phyloP scores from a whole-genome alignment of 1,140 invertebrate genomes.

The Sitophilus oryzae region DNA sequence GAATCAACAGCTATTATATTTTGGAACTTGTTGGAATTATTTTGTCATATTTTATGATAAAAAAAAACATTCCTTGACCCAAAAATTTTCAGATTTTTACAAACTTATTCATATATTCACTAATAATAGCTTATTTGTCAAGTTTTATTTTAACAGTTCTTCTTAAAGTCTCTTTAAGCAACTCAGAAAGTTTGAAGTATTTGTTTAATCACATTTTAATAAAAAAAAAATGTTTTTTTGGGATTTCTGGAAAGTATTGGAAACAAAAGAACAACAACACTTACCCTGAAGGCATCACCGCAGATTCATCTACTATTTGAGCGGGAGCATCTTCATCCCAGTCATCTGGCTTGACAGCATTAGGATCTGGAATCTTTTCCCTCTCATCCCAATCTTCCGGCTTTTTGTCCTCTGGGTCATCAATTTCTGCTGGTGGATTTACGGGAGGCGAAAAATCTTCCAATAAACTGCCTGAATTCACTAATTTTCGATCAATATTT shows the following conservation, averaged over 20 bases:
- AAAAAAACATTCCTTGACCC: too few relatives aligned
- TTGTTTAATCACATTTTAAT: too few relatives aligned
- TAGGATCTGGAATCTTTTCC: constrained; percentile 89
- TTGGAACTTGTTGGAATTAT: neutral
- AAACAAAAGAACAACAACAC: neutral
- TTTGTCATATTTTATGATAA: neutral
- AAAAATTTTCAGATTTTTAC: too few relatives aligned
- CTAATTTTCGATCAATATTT: constrained; percentile 65
- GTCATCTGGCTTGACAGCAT: constrained; percentile 83
- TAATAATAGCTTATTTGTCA: too few relatives aligned
- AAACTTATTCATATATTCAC: too few relatives aligned
- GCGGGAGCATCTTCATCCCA: constrained; percentile 93
- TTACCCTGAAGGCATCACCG: constrained; percentile 74
- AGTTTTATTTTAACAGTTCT: too few relatives aligned
- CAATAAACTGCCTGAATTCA: constrained; percentile 80
- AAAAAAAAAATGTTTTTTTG: too few relatives aligned
- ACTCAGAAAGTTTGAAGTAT: too few relatives aligned
- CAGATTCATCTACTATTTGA: constrained; percentile 82
- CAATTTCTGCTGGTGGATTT: constrained; percentile 92
- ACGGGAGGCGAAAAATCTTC: constrained; percentile 90
- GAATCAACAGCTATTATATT: too few relatives aligned
- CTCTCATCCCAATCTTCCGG: constrained; percentile 94
- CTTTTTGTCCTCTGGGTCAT: constrained; percentile 86
- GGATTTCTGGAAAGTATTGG: too few relatives aligned
- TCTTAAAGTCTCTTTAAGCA: too few relatives aligned